Conservation (phyloP, 1,140 invertebrate species). For the Eumeta japonica region DNA sequence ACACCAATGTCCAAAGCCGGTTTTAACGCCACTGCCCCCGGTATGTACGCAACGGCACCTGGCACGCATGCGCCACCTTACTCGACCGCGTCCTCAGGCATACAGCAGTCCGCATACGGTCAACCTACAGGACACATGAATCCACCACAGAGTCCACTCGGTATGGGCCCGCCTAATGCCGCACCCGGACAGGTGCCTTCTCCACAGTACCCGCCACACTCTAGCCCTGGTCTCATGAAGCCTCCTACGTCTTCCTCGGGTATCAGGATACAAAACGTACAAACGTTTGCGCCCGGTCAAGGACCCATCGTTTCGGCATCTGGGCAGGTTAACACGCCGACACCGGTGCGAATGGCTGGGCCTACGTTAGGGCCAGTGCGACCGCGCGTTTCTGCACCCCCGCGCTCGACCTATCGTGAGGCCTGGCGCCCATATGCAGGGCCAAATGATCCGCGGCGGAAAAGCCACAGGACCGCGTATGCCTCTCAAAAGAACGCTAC, state of each 20-base stretch:
- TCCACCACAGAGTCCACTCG: conserved; percentile 17
- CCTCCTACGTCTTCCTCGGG: conserved; percentile 17
- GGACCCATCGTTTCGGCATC: too few species aligned
- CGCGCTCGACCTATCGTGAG: conserved; percentile 35
- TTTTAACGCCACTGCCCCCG: conserved; percentile 23
- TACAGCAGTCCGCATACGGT: conserved; percentile 44
- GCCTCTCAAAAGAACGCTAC: conserved; percentile 47
- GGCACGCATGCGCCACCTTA: conserved; percentile 32
- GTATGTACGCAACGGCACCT: conserved; percentile 22
- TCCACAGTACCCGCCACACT: conserved; percentile 26
- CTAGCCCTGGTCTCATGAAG: conserved; percentile 37
- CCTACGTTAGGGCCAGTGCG: not conserved
- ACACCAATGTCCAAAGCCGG: conserved; percentile 27
- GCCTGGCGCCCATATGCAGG: conserved; percentile 41
- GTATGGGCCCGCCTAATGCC: conserved; percentile 45
- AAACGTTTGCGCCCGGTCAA: conserved; percentile 41
- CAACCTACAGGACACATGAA: conserved; percentile 28
- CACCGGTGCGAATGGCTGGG: not conserved
- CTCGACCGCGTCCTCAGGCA: conserved; percentile 32
- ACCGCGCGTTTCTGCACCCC: too few species aligned
- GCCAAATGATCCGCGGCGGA: conserved; percentile 28
- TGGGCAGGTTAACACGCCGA: too few species aligned
- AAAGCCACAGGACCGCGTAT: conserved; percentile 29
- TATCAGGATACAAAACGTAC: conserved; percentile 44
- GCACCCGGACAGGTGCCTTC: conserved; percentile 22